A percentile compares a stretch with the other conserved stretches of the same genome.
phyloP scores from a whole-genome alignment of 2,113 vertebrate species.

The Neolamprologus variostigma region DNA sequence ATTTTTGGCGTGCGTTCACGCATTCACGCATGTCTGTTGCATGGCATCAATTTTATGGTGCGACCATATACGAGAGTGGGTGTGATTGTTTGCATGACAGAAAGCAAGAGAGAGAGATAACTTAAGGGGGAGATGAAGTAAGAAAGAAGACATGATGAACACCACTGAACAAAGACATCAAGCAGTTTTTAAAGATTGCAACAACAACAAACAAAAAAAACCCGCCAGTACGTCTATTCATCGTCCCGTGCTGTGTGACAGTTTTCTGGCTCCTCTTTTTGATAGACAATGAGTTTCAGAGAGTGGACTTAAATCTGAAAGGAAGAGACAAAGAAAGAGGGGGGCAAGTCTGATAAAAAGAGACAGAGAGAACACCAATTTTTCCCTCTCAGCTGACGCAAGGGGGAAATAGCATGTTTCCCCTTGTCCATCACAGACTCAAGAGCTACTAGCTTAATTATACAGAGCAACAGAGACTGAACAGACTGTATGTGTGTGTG shows the following conservation, averaged over 20 bases:
- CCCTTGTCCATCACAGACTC: conserved; percentile 56
- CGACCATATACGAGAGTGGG: neutral
- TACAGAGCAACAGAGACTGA: conserved; percentile 25
- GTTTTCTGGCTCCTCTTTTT: neutral
- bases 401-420: conserved; percentile 57
- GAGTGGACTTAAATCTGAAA: neutral
- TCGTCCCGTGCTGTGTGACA: neutral
- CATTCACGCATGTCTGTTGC: conserved; percentile 22
- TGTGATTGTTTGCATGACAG: neutral
- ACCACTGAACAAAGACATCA: neutral
- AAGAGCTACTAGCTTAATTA: conserved; percentile 62
- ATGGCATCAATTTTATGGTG: conserved; percentile 34
- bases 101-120: neutral
- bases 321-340: neutral
- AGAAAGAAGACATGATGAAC: neutral
- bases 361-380: conserved; percentile 36
- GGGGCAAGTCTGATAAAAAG: neutral
- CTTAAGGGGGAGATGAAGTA: neutral
- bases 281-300: neutral
- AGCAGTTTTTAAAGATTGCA: neutral
- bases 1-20: conserved; percentile 13
- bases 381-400: conserved; percentile 2
- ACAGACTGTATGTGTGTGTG: neutral
- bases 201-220: neutral
- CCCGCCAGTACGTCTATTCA: neutral